A percentile compares a stretch with the other conserved stretches of the same genome.
Conservation (phyloP, 2,113 vertebrate genomes). For the Oreotrochilus melanogaster region DNA sequence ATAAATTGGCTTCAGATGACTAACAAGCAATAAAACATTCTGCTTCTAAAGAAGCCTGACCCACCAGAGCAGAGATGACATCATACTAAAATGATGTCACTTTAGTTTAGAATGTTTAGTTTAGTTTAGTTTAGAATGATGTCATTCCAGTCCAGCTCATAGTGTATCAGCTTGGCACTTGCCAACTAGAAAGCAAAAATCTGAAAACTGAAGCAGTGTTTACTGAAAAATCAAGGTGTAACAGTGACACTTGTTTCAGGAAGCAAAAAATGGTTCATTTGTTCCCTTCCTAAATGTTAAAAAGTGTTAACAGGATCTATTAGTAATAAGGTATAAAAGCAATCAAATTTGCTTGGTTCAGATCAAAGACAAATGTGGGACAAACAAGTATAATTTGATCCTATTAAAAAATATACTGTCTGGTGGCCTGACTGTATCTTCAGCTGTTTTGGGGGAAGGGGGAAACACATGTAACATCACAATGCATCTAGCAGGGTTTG, state of each 20-base stretch:
- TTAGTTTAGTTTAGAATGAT: too few species aligned
- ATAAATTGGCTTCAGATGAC: neutral
- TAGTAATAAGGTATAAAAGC: neutral
- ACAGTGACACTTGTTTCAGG: neutral
- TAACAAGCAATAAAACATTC: conserved; percentile 8
- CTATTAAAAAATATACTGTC: neutral
- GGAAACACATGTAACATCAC: neutral
- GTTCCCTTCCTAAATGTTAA: neutral
- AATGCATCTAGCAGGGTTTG: neutral
- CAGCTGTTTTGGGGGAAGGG: neutral
- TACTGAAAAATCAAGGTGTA: neutral
- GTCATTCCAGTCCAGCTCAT: neutral
- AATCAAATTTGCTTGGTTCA: neutral
- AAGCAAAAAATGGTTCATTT: neutral
- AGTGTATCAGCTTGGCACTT: neutral
- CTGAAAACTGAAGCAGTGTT: neutral
- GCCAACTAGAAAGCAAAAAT: conserved; percentile 48
- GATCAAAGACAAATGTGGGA: neutral
- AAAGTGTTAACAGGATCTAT: neutral
- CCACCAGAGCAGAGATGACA: neutral
- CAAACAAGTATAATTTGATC: neutral
- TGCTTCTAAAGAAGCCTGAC: neutral
- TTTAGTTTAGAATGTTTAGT: too few species aligned
- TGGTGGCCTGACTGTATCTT: neutral
- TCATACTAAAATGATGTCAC: neutral